Evolutionary conservation across 2,888 invertebrate species (phyloP).

Genomic region (Ophioninae sp.): DNA sequence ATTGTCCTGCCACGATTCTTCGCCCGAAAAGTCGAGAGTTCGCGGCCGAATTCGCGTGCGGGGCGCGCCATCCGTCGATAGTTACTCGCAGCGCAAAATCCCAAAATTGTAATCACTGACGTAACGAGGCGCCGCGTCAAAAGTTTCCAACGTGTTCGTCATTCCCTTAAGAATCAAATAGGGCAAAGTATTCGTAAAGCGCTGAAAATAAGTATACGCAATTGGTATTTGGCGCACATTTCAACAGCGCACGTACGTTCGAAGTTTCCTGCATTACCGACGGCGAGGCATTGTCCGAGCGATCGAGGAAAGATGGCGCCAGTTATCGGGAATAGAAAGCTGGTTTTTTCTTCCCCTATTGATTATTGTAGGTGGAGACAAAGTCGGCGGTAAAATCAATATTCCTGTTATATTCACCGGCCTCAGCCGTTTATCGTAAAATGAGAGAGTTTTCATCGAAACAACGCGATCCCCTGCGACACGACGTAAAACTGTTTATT

Average conservation of each 20-base stretch:
- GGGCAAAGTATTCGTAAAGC: too few relatives aligned
- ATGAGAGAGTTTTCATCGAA: constrained; percentile 47
- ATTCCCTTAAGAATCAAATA: too few relatives aligned
- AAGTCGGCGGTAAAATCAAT: constrained; percentile 79
- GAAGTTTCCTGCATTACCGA: constrained; percentile 38
- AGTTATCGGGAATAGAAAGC: constrained; percentile 56
- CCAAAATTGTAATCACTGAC: too few relatives aligned
- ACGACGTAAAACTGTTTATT: constrained; percentile 1
- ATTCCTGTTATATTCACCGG: constrained; percentile 67
- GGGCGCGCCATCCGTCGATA: too few relatives aligned
- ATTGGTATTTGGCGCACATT: neutral
- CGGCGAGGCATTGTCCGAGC: constrained; percentile 3
- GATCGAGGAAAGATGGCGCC: constrained; percentile 69
- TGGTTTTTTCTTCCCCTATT: constrained; percentile 66
- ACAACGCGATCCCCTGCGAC: constrained; percentile 43
- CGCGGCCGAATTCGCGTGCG: too few relatives aligned
- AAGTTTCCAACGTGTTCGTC: too few relatives aligned
- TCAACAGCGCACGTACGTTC: neutral
- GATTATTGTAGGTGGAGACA: constrained; percentile 79
- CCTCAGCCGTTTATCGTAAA: constrained; percentile 60
- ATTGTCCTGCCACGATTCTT: too few relatives aligned
- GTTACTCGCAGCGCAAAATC: too few relatives aligned
- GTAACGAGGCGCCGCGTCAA: too few relatives aligned
- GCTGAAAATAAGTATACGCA: neutral
- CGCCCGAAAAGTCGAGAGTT: too few relatives aligned